These are phyloP conservation scores for Stegostoma tigrinum DNA, from an alignment of 2,113 vertebrate species.

Conservation along the genomic window DNA sequence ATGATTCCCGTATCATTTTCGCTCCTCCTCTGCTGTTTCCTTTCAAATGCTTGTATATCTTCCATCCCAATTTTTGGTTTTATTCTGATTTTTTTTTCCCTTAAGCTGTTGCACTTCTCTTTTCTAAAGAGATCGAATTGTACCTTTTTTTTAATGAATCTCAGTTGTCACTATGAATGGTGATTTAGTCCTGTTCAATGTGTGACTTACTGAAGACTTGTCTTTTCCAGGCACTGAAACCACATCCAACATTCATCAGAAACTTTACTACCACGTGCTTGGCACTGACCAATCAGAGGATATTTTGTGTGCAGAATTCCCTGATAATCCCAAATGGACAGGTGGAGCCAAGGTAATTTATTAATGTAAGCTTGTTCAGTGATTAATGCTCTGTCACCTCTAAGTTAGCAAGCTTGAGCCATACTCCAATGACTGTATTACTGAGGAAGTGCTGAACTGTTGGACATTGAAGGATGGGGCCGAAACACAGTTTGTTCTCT, in stretches of 20 bases:
- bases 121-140: not conserved
- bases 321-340: conserved; percentile 61
- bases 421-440: not conserved
- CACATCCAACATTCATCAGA: conserved; percentile 61
- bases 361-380: not conserved
- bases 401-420: not conserved
- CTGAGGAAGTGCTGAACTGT: not conserved
- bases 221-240: conserved; percentile 57
- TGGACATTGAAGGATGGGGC: not conserved
- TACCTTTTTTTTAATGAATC: not conserved
- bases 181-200: not conserved
- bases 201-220: not conserved
- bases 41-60: not conserved
- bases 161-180: not conserved
- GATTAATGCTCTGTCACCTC: not conserved
- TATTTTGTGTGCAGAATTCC: conserved; percentile 62
- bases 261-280: conserved; percentile 61
- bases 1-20: not conserved
- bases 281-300: conserved; percentile 60
- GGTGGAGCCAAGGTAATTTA: conserved; percentile 51
- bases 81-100: not conserved
- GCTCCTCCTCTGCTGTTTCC: not conserved
- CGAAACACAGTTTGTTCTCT: not conserved
- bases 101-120: not conserved
- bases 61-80: not conserved